A percentile compares a stretch with the other conserved stretches of the same genome.
These are phyloP conservation scores for Myopa tessellatipennis DNA, from an alignment of 2,888 invertebrate species.

Conservation along the genomic window DNA sequence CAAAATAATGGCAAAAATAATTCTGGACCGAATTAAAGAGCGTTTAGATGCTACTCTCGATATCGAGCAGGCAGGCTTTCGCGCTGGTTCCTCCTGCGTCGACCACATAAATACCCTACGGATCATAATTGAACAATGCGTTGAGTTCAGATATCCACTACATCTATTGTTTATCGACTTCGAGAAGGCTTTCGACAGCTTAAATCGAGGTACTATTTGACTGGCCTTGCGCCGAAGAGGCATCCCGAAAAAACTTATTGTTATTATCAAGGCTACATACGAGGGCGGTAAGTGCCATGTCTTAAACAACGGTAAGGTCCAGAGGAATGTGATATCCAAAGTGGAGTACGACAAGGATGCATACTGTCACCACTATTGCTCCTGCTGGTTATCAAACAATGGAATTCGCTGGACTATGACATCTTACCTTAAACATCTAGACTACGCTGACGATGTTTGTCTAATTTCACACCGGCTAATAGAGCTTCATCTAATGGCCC, in stretches of 20 bases:
- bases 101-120: too few species aligned
- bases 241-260: not conserved
- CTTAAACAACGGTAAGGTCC: not conserved
- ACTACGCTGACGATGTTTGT: not conserved
- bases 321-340: not conserved
- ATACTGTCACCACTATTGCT: not conserved
- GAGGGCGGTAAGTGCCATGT: not conserved
- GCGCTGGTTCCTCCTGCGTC: not conserved
- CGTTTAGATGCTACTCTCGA: not conserved
- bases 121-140: not conserved
- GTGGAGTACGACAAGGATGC: not conserved
- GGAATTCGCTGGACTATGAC: constrained; percentile 10
- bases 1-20: not conserved
- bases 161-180: not conserved
- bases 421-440: constrained; percentile 18
- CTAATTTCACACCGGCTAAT: not conserved
- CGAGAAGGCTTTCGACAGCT: not conserved
- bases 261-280: not conserved
- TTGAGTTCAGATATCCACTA: not conserved
- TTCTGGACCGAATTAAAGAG: not conserved
- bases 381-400: not conserved
- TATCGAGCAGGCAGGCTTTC: not conserved
- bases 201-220: not conserved
- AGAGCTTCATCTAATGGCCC: not conserved
- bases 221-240: not conserved